A percentile compares a stretch with the other conserved stretches of the same genome.
Conservation (phyloP, 2,888 invertebrate species). For the Calameuta filiformis region DNA sequence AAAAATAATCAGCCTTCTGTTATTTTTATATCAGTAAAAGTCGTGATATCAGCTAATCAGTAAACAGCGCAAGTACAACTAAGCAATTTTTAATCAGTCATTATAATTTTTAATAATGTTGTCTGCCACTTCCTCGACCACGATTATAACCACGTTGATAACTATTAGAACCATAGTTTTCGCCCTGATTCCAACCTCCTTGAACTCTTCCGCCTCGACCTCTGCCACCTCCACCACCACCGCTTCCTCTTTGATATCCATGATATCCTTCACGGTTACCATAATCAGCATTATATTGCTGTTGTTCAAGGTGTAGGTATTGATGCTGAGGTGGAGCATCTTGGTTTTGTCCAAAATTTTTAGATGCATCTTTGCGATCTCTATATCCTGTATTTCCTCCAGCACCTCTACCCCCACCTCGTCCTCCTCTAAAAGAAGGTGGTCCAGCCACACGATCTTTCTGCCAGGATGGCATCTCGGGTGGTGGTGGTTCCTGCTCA, state of each 20-base stretch:
- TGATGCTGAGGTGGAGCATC: constrained; percentile 23
- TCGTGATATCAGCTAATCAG: neutral
- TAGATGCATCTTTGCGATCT: constrained; percentile 44
- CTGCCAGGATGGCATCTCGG: constrained; percentile 97
- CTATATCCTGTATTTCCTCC: constrained; percentile 38
- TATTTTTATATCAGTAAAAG: too few relatives aligned
- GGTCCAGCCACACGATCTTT: constrained; percentile 72
- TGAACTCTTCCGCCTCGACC: constrained; percentile 61
- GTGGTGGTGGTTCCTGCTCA: constrained; percentile 92
- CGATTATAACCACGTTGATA: constrained; percentile 34
- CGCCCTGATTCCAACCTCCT: constrained; percentile 64
- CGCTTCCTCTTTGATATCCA: constrained; percentile 35
- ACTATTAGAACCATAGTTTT: constrained; percentile 37
- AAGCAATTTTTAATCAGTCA: neutral
- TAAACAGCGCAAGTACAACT: neutral
- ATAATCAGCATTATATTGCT: constrained; percentile 9
- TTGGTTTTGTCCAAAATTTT: constrained; percentile 47
- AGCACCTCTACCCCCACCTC: constrained; percentile 46
- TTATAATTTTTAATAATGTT: neutral
- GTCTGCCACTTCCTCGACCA: constrained; percentile 15
- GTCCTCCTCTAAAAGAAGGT: constrained; percentile 41
- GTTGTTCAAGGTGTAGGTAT: neutral
- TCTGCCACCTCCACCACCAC: constrained; percentile 38
- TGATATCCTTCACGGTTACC: constrained; percentile 15
- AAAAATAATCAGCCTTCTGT: too few relatives aligned